These are phyloP conservation scores for Calliopsis andreniformis DNA, from an alignment of 1,140 invertebrate genomes.

Conservation along the genomic window DNA sequence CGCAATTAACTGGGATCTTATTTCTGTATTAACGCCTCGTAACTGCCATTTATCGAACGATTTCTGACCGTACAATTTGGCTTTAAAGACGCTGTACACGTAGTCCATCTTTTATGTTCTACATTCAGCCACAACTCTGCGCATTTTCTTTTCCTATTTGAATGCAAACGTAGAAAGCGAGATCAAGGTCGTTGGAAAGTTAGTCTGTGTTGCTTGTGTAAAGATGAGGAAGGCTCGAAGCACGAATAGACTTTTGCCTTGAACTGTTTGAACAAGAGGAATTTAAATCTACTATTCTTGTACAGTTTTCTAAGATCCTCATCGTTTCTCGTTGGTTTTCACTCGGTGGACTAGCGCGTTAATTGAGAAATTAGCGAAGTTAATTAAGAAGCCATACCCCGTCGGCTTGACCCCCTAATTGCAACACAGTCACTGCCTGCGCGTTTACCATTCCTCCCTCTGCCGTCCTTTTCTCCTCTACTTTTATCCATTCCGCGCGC, in stretches of 20 bases:
- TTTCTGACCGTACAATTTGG: background rate
- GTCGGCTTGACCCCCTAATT: constrained; percentile 47
- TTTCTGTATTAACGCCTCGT: constrained; percentile 28
- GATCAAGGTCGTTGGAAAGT: too few species aligned
- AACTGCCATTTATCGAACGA: background rate
- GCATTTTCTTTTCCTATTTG: too few species aligned
- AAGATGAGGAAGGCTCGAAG: too few species aligned
- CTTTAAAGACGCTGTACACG: too few species aligned
- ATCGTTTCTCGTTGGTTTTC: background rate
- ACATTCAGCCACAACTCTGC: too few species aligned
- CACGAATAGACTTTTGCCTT: background rate
- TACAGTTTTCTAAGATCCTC: background rate
- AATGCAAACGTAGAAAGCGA: too few species aligned
- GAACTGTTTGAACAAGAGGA: background rate
- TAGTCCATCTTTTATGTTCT: too few species aligned
- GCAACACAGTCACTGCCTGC: constrained; percentile 24
- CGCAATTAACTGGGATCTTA: constrained; percentile 31
- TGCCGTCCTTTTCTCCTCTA: background rate
- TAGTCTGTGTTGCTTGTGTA: too few species aligned
- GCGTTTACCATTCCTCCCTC: too few species aligned
- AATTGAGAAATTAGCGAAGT: constrained; percentile 64
- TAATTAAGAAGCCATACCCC: constrained; percentile 60
- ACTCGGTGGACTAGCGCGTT: constrained; percentile 26
- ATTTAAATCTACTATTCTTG: background rate
- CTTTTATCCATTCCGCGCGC: background rate